Percentiles rank a stretch among this genome's conserved stretches.
phyloP scores from a whole-genome alignment of 1,140 invertebrate genomes.

The Drosophila busckii region DNA sequence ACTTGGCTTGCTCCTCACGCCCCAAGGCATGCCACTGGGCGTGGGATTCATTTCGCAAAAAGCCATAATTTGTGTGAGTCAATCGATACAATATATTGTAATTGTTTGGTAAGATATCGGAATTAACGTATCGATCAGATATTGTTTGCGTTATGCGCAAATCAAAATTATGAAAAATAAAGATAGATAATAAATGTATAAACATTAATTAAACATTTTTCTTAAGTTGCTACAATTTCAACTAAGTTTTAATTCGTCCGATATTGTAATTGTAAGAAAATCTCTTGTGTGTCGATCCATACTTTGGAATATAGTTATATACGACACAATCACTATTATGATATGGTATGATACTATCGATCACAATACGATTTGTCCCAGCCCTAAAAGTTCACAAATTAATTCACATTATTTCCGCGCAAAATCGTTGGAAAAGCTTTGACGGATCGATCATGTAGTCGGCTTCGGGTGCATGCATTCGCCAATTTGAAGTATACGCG shows the following conservation, averaged over 20 bases:
- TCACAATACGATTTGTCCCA: too few species aligned
- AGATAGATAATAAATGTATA: conserved; percentile 19
- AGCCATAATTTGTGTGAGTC: conserved; percentile 32
- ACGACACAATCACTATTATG: too few species aligned
- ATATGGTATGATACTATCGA: too few species aligned
- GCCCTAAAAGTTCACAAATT: too few species aligned
- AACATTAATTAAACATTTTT: too few species aligned
- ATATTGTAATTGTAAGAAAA: too few species aligned
- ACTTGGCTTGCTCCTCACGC: conserved; percentile 99
- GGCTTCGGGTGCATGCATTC: conserved; percentile 70
- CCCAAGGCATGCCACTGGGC: conserved; percentile 98
- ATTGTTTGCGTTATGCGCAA: conserved; percentile 40
- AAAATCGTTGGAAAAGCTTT: conserved; percentile 46
- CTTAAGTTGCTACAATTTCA: too few species aligned
- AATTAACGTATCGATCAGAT: conserved; percentile 4
- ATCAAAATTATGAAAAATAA: conserved; percentile 28
- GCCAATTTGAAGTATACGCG: conserved; percentile 49
- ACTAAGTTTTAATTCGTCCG: too few species aligned
- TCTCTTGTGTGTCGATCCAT: too few species aligned
- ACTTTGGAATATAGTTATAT: too few species aligned
- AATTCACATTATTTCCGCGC: conserved; percentile 5
- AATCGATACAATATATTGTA: conserved; percentile 3
- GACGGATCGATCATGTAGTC: conserved; percentile 64
- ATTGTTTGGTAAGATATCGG: neutral
- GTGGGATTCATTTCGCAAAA: conserved; percentile 36